A percentile compares a stretch with the other conserved stretches of the same genome.
These are phyloP conservation scores for Ophioninae sp. DNA, from an alignment of 2,888 invertebrate species.

Conservation along the genomic window DNA sequence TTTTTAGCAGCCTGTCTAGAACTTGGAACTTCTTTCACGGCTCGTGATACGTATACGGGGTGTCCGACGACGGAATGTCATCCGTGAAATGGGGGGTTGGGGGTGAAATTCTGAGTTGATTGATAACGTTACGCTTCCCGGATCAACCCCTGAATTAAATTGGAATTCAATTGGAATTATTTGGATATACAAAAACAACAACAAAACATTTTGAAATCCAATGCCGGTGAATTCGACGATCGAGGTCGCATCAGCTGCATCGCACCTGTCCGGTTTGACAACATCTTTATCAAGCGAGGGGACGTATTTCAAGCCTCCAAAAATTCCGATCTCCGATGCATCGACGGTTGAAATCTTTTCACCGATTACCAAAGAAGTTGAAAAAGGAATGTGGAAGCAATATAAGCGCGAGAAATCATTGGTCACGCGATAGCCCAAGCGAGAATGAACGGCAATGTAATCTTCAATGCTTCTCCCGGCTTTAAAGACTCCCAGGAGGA, in stretches of 20 bases:
- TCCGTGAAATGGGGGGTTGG: no score
- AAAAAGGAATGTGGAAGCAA: neutral
- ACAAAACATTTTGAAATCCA: no score
- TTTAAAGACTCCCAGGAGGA: conserved; percentile 16
- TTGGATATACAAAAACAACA: no score
- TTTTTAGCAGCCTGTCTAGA: conserved; percentile 2
- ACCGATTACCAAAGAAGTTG: neutral
- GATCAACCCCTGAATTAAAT: no score
- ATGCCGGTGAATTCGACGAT: neutral
- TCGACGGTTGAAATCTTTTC: neutral
- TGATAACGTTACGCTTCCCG: no score
- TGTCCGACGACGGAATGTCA: no score
- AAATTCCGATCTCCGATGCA: neutral
- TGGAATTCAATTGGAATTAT: no score
- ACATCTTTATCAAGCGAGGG: neutral
- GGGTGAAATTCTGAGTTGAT: neutral
- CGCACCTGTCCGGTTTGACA: neutral
- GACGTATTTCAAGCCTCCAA: neutral
- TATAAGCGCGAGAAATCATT: conserved; percentile 57
- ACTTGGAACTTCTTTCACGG: neutral
- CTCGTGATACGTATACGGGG: neutral
- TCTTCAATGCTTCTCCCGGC: conserved; percentile 10
- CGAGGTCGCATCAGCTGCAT: neutral
- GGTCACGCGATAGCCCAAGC: conserved; percentile 55
- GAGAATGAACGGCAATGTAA: neutral